Base-by-base conservation (phyloP, 2,797 vertebrate genomes). In the Tinamus major region DNA sequence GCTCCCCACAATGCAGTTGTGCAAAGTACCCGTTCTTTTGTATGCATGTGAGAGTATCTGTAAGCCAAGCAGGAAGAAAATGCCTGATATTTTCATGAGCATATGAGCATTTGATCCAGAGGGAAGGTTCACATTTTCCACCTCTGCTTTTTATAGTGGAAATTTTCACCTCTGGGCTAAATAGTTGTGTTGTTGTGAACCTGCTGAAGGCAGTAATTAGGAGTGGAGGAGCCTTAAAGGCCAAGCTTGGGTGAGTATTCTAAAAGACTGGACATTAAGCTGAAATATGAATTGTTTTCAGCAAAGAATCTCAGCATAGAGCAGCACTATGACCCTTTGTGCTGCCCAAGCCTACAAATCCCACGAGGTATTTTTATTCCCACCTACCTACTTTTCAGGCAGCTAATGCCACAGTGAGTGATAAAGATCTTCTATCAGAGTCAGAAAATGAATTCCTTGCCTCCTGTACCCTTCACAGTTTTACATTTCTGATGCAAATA, bases 61-160 rank as follows among this genome's bases (percentile, higher is more conserved):
- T 88, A 87, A 95, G 17, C 69, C 55, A 89, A 80, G 62, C 55
- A 80, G 63, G 74, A 90, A 62, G n/a, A 89, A 93, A 92, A 90
- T 13, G 42, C 61, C 85, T 56, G 55, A 81, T 87, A 46, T 79
- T 96, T 92, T 92, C 79, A 70, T 27, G 48, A 93, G 6, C 21
- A 9, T 59, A 61, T 79, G 69, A 85, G 68, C 42, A 61, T 87
- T 87, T 74, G 55, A 84, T 92, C 62, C 55, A 79, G 79, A 72
- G 19, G 70, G 62, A 94, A 95, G n/a, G 42, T 74, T 90, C 70
- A 63, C 6, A 31, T 76, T 89, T 93, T 77, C 74, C 59, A 81
- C 33, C n/a, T 44, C 17, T 87, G n/a, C 9, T 87, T 85, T 94
- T 78, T 68, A 69, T 92, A 85, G 44, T 26, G 33, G 48, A 92